Percentiles rank a stretch among this genome's conserved stretches.
Conservation (phyloP, 2,888 invertebrate genomes). For the Diadegma fenestrale region DNA sequence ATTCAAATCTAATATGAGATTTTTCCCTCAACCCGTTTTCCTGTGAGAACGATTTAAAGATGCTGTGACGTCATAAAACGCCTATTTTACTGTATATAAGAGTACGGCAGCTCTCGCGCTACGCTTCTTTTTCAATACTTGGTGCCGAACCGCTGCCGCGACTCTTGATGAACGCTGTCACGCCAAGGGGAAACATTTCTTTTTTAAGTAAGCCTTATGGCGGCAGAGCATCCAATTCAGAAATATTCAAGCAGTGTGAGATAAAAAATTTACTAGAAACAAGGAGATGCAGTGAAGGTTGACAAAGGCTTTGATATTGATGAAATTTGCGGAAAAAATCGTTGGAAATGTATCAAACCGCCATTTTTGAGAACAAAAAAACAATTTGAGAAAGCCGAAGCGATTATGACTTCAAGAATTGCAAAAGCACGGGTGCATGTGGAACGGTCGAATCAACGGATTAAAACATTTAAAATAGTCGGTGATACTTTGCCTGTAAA, state of each 20-base stretch:
- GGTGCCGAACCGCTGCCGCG: too few species aligned
- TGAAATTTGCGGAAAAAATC: conserved; percentile 56
- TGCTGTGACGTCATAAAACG: too few species aligned
- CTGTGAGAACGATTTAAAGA: too few species aligned
- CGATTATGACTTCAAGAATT: conserved; percentile 57
- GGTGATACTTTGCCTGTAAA: conserved; percentile 57
- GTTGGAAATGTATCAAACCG: conserved; percentile 63
- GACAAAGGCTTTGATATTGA: conserved; percentile 57
- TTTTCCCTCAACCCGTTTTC: too few species aligned
- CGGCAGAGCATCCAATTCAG: conserved; percentile 70
- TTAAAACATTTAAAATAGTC: conserved; percentile 67
- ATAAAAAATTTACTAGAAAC: conserved; percentile 46
- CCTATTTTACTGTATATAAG: too few species aligned
- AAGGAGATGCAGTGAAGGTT: conserved; percentile 69
- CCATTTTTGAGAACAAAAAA: conserved; percentile 50
- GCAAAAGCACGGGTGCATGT: conserved; percentile 68
- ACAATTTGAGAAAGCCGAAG: conserved; percentile 63
- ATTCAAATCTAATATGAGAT: too few species aligned
- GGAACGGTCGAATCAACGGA: conserved; percentile 68
- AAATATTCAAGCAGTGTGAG: conserved; percentile 65
- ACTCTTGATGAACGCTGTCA: conserved; percentile 67
- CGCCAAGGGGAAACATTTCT: conserved; percentile 68
- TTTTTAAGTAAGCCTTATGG: conserved; percentile 70
- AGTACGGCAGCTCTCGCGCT: too few species aligned
- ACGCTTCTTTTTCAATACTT: too few species aligned